phyloP scores from a whole-genome alignment of 2,797 vertebrate genomes.

The Picus viridis region DNA sequence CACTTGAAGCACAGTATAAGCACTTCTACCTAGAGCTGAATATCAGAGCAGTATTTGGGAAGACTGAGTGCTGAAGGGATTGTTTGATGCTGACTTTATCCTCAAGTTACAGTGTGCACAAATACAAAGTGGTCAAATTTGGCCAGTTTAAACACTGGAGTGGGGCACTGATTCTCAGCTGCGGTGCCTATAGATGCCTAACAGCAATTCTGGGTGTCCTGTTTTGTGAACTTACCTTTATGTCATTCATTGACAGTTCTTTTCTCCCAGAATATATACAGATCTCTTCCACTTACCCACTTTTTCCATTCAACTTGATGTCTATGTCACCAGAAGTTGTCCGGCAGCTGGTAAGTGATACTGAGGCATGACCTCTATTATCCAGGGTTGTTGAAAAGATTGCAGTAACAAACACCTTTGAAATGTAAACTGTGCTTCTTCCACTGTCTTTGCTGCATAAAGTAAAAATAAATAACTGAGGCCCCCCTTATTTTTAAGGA shows the following conservation, averaged over 20 bases:
- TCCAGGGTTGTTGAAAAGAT: conserved; percentile 43
- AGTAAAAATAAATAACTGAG: neutral
- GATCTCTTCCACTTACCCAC: conserved; percentile 65
- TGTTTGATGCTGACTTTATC: neutral
- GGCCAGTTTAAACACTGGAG: neutral
- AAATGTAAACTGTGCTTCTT: conserved; percentile 65
- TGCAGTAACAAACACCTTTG: conserved; percentile 64
- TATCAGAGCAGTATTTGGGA: neutral
- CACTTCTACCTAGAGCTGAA: neutral
- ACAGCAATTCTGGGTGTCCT: neutral
- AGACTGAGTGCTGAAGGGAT: neutral
- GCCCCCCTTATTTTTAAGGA: neutral
- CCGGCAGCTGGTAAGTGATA: conserved; percentile 68
- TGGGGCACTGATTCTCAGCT: neutral
- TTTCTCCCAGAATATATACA: neutral
- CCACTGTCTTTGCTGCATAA: conserved; percentile 69
- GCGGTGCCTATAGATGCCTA: neutral
- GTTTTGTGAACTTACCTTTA: neutral
- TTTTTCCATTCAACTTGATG: conserved; percentile 65
- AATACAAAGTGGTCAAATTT: neutral
- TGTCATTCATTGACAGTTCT: neutral
- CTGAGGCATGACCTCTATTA: neutral
- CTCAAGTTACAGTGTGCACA: neutral
- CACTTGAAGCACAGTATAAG: neutral
- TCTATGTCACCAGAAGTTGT: conserved; percentile 60